These are phyloP conservation scores for Cryptocephalus primarius DNA, from an alignment of 2,888 invertebrate species.

Conservation along the genomic window DNA sequence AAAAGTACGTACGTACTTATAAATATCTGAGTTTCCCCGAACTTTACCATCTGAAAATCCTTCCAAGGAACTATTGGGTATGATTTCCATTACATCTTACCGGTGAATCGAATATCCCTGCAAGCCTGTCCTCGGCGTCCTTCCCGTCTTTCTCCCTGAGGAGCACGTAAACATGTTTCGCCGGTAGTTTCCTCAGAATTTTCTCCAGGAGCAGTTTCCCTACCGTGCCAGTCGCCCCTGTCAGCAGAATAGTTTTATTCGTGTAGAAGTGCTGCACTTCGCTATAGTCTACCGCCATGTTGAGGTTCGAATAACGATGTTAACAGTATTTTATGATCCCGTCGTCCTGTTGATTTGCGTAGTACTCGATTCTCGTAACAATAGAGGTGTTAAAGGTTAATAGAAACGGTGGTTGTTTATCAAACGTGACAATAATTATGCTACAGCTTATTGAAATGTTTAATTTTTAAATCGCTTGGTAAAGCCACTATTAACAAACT, in stretches of 20 bases:
- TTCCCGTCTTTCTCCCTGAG: conserved; percentile 25
- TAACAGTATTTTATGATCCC: too few species aligned
- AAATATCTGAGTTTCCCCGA: too few species aligned
- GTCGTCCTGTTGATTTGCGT: too few species aligned
- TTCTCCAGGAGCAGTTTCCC: conserved; percentile 23
- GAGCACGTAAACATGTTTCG: conserved; percentile 25
- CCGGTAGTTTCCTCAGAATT: conserved; percentile 21
- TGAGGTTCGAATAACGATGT: too few species aligned
- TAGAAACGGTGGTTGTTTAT: too few species aligned
- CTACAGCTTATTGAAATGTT: too few species aligned
- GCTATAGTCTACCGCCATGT: conserved; percentile 5
- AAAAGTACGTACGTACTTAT: too few species aligned
- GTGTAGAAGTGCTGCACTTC: conserved; percentile 18
- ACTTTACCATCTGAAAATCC: background rate
- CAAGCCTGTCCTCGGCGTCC: conserved; percentile 10
- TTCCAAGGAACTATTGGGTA: background rate
- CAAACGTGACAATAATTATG: too few species aligned
- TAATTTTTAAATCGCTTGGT: too few species aligned
- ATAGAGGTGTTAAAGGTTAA: too few species aligned
- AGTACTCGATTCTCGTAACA: too few species aligned
- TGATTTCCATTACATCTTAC: conserved; percentile 15
- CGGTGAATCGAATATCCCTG: conserved; percentile 14
- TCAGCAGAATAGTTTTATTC: conserved; percentile 16
- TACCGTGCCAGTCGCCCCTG: conserved; percentile 19
- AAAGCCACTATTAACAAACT: too few species aligned